A percentile compares a stretch with the other conserved stretches of the same genome.
phyloP scores from a whole-genome alignment of 2,888 invertebrate species.

The Drosophila buzzatii region DNA sequence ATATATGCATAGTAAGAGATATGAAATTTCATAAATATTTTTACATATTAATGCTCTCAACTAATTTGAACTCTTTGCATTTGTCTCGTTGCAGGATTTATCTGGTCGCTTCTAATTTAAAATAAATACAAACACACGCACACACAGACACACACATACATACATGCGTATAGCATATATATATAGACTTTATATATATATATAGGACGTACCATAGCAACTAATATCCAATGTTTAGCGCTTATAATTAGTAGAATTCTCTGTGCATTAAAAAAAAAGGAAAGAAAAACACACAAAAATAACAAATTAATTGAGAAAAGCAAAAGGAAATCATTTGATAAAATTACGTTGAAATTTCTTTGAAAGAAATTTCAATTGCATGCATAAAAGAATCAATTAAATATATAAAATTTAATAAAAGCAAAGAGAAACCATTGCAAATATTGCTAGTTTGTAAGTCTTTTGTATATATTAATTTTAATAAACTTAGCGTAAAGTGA shows the following conservation, averaged over 20 bases:
- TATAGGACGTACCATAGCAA: conserved; percentile 50
- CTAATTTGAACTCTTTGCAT: conserved; percentile 13
- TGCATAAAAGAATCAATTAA: conserved; percentile 11
- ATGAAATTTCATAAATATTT: too few relatives aligned
- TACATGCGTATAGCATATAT: conserved; percentile 41
- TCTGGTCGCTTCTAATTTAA: conserved; percentile 83
- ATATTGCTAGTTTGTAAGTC: conserved; percentile 62
- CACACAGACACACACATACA: conserved; percentile 33
- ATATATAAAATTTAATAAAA: background rate
- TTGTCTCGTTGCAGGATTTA: conserved; percentile 73
- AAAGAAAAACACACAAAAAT: conserved; percentile 3
- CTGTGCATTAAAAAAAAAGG: conserved; percentile 41
- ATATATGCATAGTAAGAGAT: background rate
- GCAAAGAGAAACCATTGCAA: conserved; percentile 19
- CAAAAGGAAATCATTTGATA: conserved; percentile 13
- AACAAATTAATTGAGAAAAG: conserved; percentile 12
- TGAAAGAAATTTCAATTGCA: conserved; percentile 47
- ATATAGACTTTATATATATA: conserved; percentile 11
- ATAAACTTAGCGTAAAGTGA: conserved; percentile 67
- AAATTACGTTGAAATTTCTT: conserved; percentile 40
- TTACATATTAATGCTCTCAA: background rate
- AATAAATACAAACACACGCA: conserved; percentile 37
- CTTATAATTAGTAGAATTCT: conserved; percentile 75
- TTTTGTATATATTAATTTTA: conserved; percentile 73
- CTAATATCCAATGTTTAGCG: conserved; percentile 73